phyloP scores from a whole-genome alignment of 1,140 invertebrate species.

The Galleria mellonella region DNA sequence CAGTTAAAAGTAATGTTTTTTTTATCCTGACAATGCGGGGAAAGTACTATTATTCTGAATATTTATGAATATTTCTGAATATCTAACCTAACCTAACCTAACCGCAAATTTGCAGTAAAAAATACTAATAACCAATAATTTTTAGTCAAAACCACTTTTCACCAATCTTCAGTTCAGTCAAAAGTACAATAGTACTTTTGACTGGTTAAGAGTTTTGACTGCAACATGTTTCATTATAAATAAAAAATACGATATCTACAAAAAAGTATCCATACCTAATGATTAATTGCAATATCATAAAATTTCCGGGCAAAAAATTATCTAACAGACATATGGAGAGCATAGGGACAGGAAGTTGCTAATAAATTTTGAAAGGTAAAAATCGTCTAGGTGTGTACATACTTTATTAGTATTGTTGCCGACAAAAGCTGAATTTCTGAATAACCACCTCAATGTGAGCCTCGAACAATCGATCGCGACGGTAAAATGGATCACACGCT shows the following conservation, averaged over 20 bases:
- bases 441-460: conserved; percentile 48
- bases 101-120: no score
- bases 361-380: conserved; percentile 32
- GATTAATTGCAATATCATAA: neutral
- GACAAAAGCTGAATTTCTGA: conserved; percentile 53
- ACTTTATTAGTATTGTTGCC: conserved; percentile 34
- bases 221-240: no score
- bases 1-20: no score
- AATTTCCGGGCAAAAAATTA: neutral
- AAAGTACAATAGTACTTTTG: no score
- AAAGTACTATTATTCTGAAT: conserved; percentile 61
- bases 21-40: conserved; percentile 53
- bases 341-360: conserved; percentile 47
- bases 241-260: no score
- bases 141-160: no score
- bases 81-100: no score
- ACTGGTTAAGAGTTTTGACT: no score
- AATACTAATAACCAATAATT: no score
- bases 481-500: conserved; percentile 52
- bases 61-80: no score
- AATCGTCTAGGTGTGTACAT: conserved; percentile 35
- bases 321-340: conserved; percentile 17
- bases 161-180: no score
- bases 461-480: conserved; percentile 50
- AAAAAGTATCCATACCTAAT: neutral